Conservation (phyloP, 2,113 vertebrate genomes). For the Haliaeetus leucogaster region DNA sequence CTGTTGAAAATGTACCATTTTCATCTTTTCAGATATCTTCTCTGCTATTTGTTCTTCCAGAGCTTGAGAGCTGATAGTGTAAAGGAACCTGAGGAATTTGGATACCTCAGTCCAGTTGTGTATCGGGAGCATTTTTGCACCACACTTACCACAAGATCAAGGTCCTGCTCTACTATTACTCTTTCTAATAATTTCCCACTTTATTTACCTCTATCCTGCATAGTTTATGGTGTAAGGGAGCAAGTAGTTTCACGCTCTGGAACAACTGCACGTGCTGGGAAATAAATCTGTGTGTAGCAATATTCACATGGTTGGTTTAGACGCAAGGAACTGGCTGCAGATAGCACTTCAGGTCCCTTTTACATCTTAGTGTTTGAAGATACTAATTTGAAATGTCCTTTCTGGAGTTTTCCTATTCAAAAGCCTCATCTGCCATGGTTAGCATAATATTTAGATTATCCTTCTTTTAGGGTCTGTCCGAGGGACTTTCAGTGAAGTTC, state of each 20-base stretch:
- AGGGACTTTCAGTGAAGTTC: not conserved
- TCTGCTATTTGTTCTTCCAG: conserved; percentile 31
- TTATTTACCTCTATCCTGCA: not conserved
- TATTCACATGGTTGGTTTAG: not conserved
- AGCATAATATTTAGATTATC: not conserved
- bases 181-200: not conserved
- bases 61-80: not conserved
- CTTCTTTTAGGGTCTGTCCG: not conserved
- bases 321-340: not conserved
- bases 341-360: not conserved
- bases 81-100: not conserved
- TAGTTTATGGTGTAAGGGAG: not conserved
- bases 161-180: not conserved
- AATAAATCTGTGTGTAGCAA: not conserved
- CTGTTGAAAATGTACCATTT: conserved; percentile 23
- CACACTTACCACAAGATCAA: not conserved
- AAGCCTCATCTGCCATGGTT: not conserved
- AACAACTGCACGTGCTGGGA: not conserved
- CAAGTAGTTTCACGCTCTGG: not conserved
- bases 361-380: not conserved
- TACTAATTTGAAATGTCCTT: not conserved
- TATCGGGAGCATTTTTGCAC: not conserved
- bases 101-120: not conserved
- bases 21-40: conserved; percentile 6
- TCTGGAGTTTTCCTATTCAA: not conserved